Conservation (phyloP, 2,797 vertebrate genomes). For the Eospalax fontanierii region DNA sequence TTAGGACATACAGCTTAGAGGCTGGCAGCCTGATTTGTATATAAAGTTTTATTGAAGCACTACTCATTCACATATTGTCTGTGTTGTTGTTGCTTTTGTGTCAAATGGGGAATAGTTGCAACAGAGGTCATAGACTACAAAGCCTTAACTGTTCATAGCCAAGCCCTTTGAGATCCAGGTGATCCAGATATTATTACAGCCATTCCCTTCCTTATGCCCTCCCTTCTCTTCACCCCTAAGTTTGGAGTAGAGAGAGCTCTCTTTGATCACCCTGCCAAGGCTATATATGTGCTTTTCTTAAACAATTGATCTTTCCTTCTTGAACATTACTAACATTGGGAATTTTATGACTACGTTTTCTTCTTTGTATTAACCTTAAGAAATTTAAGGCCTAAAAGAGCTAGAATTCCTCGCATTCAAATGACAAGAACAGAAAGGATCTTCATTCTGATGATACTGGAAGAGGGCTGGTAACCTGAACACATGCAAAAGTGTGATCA, state of each 20-base stretch:
- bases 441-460: neutral
- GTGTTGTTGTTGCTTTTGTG: neutral
- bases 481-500: neutral
- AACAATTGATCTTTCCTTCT: neutral
- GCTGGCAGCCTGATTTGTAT: neutral
- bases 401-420: neutral
- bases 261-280: neutral
- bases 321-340: neutral
- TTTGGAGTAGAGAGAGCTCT: neutral
- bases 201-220: neutral
- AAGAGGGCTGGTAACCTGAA: neutral
- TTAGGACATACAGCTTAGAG: neutral
- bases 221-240: no score
- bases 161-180: neutral
- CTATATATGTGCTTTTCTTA: neutral
- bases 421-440: neutral
- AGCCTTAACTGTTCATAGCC: neutral
- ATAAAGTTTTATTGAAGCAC: constrained; percentile 54
- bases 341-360: neutral
- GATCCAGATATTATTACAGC: neutral
- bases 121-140: neutral
- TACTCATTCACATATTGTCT: no score
- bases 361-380: constrained; percentile 28
- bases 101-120: neutral
- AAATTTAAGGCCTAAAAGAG: constrained; percentile 26